phyloP scores from a whole-genome alignment of 2,888 invertebrate species.

The Meiosimyza platycephala region DNA sequence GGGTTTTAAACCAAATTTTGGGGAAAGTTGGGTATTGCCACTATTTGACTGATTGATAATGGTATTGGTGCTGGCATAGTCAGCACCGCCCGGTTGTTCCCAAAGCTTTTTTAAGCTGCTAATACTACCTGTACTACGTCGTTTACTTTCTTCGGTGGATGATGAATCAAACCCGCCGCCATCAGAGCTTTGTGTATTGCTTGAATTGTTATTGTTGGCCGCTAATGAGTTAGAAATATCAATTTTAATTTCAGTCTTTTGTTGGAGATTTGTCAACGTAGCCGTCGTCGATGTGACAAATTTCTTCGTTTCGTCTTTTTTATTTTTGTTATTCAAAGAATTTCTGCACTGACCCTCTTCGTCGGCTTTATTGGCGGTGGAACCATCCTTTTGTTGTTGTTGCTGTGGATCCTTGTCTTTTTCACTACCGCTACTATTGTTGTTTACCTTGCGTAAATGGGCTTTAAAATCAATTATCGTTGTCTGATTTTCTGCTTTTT shows the following conservation, averaged over 20 bases:
- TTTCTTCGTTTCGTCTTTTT: constrained; percentile 48
- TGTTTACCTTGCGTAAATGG: constrained; percentile 83
- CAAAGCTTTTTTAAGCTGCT: constrained; percentile 91
- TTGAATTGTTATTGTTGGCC: constrained; percentile 46
- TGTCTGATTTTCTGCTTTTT: constrained; percentile 69
- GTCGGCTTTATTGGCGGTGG: constrained; percentile 40
- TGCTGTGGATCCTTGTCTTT: constrained; percentile 48
- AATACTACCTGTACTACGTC: constrained; percentile 92
- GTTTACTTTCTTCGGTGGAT: constrained; percentile 77
- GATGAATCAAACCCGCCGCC: constrained; percentile 35
- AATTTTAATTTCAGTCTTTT: constrained; percentile 69
- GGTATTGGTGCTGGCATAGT: constrained; percentile 63
- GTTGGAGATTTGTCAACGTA: constrained; percentile 48
- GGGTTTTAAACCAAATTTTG: constrained; percentile 71
- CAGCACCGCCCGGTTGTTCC: constrained; percentile 79
- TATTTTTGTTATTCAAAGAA: constrained; percentile 39
- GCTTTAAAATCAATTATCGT: constrained; percentile 87
- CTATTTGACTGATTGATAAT: constrained; percentile 40
- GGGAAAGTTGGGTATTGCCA: constrained; percentile 58
- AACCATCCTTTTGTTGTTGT: constrained; percentile 48
- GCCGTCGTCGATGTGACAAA: constrained; percentile 43
- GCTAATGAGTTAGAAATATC: constrained; percentile 51
- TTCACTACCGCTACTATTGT: constrained; percentile 54
- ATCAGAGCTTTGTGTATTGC: constrained; percentile 42
- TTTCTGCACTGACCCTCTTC: constrained; percentile 46